Evolutionary conservation across 1,140 invertebrate species (phyloP), one percentile per base, ranked within the genome.

Genomic region (Capitella teleta): DNA sequence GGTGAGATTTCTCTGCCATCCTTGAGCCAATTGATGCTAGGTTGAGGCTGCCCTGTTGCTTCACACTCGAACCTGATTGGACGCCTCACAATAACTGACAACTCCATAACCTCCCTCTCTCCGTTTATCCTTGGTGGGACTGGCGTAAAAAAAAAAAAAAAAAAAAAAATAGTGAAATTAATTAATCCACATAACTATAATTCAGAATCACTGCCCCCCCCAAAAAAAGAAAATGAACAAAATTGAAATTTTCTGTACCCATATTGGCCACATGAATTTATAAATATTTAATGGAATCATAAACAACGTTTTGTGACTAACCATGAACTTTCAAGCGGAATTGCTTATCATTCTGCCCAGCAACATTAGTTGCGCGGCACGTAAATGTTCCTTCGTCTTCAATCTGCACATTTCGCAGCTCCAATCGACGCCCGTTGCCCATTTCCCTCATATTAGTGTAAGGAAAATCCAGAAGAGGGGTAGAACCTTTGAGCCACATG

Each of bases 401-500:
- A 60, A 56, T 3, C 65, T 44, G 21, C 8, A 44, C 42, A 21
- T 44, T 44, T 63, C 51, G 24, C 28, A 56, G 18, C 37, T 50
- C 45, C 38, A 56, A 34, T 26, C 54, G 51, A 8, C 52, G 28
- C 3, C 54, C 54, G 19, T 44, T 38, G 23, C 18, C 23, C 12
- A 52, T 25, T 23, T 48, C 34, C 26, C 45, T 30, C 24, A 63
- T 45, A 28, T 62, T 57, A 2, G 52, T 45, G 36, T 64, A 66
- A 0, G 62, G 62, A 48, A 61, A 57, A 47, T 69, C 66, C 12
- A 67, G 38, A 25, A 68, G 49, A 18, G 68, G 67, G 2, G 57
- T 53, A 25, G 50, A 43, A 34, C 28, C 59, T 45, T 67, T 66
- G 1, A 57, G 45, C 77, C 77, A 78, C 6, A 66, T 57, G 37